phyloP scores from a whole-genome alignment of 2,888 invertebrate genomes.

The Netelia melanura region DNA sequence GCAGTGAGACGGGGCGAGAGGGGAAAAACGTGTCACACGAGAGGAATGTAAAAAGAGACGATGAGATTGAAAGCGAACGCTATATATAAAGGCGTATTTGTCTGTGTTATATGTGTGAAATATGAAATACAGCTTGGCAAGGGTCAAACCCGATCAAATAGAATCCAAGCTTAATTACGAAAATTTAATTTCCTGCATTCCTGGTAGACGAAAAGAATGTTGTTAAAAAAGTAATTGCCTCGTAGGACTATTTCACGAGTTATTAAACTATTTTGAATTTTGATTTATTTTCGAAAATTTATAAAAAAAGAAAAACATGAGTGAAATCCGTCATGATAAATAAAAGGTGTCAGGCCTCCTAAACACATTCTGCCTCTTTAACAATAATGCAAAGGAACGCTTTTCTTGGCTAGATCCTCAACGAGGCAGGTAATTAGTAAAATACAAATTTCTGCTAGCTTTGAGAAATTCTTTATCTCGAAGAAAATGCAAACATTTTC shows the following conservation, averaged over 20 bases:
- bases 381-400: too few species aligned
- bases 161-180: neutral
- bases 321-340: too few species aligned
- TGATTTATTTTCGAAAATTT: too few species aligned
- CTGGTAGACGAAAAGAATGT: neutral
- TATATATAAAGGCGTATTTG: neutral
- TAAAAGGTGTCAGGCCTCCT: too few species aligned
- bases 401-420: too few species aligned
- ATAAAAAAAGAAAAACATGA: too few species aligned
- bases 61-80: slow-evolving; percentile 24
- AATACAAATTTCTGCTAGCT: neutral
- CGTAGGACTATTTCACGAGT: too few species aligned
- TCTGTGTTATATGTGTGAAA: neutral
- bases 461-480: neutral
- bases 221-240: too few species aligned
- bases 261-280: too few species aligned
- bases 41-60: slow-evolving; percentile 17
- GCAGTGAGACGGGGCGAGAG: slow-evolving; percentile 46
- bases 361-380: too few species aligned
- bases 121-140: neutral
- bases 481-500: neutral
- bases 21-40: slow-evolving; percentile 34
- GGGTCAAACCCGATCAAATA: neutral
- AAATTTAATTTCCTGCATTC: neutral
- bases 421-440: neutral